Percentiles rank a stretch among this genome's conserved stretches.
Conservation (phyloP, 2,797 vertebrate species). For the Ataeniobius toweri region DNA sequence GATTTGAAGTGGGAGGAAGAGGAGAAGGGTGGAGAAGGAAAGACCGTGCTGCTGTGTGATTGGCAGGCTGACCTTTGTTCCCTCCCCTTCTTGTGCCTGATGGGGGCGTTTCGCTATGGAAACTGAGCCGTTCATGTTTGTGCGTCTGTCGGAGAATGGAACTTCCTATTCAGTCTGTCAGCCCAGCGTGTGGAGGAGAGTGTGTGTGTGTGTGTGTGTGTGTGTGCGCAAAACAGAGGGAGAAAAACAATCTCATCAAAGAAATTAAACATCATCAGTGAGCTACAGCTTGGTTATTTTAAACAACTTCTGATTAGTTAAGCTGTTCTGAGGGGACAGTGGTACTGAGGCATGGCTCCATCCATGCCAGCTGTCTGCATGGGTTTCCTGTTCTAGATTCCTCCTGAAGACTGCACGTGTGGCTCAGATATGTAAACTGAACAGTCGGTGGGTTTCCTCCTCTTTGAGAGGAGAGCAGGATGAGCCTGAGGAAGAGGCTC, state of each 20-base stretch:
- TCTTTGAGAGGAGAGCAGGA: constrained; percentile 72
- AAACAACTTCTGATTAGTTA: constrained; percentile 13
- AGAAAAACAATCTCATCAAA: constrained; percentile 16
- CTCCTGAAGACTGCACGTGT: constrained; percentile 19
- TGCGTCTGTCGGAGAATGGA: constrained; percentile 60
- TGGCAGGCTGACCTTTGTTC: constrained; percentile 60
- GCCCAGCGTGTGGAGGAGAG: constrained; percentile 47
- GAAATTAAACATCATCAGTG: constrained; percentile 1
- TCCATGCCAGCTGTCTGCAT: constrained; percentile 37
- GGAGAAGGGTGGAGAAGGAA: constrained; percentile 31
- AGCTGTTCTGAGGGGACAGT: constrained; percentile 1
- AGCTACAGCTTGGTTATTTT: constrained; percentile 7
- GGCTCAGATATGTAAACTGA: constrained; percentile 64
- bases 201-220: constrained; percentile 41
- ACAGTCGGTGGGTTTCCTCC: constrained; percentile 46
- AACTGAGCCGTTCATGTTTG: constrained; percentile 51
- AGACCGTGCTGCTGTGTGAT: constrained; percentile 42
- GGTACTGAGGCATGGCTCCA: constrained; percentile 41
- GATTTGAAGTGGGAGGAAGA: constrained; percentile 41
- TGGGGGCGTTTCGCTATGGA: constrained; percentile 77
- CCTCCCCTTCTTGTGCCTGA: constrained; percentile 55
- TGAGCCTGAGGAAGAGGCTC: constrained; percentile 85
- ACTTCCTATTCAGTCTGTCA: constrained; percentile 67
- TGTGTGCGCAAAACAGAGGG: constrained; percentile 19
- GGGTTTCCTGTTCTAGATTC: constrained; percentile 40